phyloP scores from a whole-genome alignment of 2,888 invertebrate species.

The Phoenoteleia sp. region DNA sequence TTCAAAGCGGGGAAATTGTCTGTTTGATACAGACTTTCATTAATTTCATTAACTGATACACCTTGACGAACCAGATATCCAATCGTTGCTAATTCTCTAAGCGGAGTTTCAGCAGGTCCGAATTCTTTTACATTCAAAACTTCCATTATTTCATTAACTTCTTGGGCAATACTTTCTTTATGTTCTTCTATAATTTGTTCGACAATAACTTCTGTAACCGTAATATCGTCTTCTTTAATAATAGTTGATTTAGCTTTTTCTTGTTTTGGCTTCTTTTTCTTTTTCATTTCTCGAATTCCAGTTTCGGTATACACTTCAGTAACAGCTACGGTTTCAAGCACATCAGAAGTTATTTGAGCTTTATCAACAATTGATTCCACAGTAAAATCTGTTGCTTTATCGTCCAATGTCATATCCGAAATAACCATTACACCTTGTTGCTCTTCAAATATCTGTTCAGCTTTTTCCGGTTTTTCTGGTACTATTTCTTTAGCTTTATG shows the following conservation, averaged over 20 bases:
- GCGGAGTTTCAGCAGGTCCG: constrained; percentile 92
- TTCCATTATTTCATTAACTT: constrained; percentile 92
- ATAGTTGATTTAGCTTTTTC: constrained; percentile 81
- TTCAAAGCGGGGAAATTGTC: constrained; percentile 93
- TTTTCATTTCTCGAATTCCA: constrained; percentile 87
- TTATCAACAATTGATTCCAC: constrained; percentile 80
- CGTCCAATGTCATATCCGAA: constrained; percentile 83
- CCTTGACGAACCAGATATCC: constrained; percentile 93
- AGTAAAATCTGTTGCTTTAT: constrained; percentile 79
- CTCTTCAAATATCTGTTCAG: constrained; percentile 87
- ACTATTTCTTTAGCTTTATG: constrained; percentile 86
- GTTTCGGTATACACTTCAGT: constrained; percentile 88
- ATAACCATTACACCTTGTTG: constrained; percentile 85
- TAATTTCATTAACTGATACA: constrained; percentile 92
- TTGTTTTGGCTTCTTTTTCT: constrained; percentile 82
- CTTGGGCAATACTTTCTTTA: constrained; percentile 89
- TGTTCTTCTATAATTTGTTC: constrained; percentile 88
- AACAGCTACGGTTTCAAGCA: constrained; percentile 88
- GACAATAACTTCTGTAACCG: constrained; percentile 87
- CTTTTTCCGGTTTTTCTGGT: constrained; percentile 86
- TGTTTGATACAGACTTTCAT: constrained; percentile 91
- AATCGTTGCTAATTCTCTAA: constrained; percentile 94
- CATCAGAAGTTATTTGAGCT: constrained; percentile 81
- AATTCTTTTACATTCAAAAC: constrained; percentile 93
- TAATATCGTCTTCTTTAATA: constrained; percentile 82